Conservation (phyloP, 2,888 invertebrate species). For the Acronicta leporina region DNA sequence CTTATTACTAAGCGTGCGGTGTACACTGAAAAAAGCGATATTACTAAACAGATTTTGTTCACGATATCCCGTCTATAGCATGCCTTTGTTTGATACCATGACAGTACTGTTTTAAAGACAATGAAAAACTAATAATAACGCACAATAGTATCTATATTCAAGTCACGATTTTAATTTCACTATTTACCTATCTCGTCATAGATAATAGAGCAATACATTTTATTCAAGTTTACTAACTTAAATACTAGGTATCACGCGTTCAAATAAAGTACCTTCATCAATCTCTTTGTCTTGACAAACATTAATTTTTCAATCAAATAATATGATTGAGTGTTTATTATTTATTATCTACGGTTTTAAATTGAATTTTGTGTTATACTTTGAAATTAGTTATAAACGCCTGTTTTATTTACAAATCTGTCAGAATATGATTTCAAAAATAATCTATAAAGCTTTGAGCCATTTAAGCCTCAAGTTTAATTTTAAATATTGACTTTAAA, state of each 20-base stretch:
- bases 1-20: no score
- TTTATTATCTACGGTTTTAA: constrained; percentile 12
- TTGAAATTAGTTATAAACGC: constrained; percentile 17
- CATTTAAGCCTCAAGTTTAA: background rate
- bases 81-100: no score
- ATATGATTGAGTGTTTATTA: constrained; percentile 12
- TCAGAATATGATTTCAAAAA: constrained; percentile 9
- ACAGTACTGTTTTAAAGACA: no score
- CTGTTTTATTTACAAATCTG: constrained; percentile 18
- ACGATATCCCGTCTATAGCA: no score
- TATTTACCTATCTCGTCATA: no score
- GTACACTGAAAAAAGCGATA: no score
- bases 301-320: constrained; percentile 17
- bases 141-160: constrained; percentile 12
- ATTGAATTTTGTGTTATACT: constrained; percentile 15
- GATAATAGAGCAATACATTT: constrained; percentile 8
- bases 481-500: background rate
- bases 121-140: no score
- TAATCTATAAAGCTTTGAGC: constrained; percentile 9
- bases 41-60: no score
- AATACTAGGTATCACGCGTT: constrained; percentile 18
- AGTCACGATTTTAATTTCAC: constrained; percentile 28
- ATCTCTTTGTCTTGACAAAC: constrained; percentile 6
- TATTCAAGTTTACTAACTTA: constrained; percentile 9
- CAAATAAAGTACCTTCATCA: constrained; percentile 14